Percentiles rank a stretch among this genome's conserved stretches.
Evolutionary conservation across 2,888 invertebrate genomes (phyloP).

Genomic region (Trichacis sp.): DNA sequence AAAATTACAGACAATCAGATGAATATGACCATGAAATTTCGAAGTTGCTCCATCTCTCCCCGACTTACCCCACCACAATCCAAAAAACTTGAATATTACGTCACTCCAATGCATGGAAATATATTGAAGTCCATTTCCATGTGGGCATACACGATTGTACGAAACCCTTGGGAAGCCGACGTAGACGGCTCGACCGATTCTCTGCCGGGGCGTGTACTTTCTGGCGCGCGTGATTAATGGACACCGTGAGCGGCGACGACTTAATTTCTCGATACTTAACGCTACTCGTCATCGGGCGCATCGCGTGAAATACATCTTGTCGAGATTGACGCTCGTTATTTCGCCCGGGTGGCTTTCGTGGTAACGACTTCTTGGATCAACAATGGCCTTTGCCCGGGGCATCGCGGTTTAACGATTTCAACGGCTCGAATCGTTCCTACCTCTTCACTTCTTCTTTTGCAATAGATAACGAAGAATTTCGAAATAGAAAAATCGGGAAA

Average conservation of each 20-base stretch:
- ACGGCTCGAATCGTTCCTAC: background rate
- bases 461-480: background rate
- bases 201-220: slow-evolving; percentile 31
- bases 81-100: too few relatives aligned
- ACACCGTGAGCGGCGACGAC: slow-evolving; percentile 50
- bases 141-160: too few relatives aligned
- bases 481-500: background rate
- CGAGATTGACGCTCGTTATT: slow-evolving; percentile 20
- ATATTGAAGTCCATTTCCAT: too few relatives aligned
- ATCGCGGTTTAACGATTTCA: background rate
- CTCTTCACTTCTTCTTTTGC: background rate
- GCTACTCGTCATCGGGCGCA: slow-evolving; percentile 31
- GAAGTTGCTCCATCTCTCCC: too few relatives aligned
- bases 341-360: slow-evolving; percentile 4
- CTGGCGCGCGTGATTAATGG: slow-evolving; percentile 55
- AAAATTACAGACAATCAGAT: too few relatives aligned
- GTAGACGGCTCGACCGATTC: too few relatives aligned
- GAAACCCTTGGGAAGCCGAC: too few relatives aligned
- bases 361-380: slow-evolving; percentile 15
- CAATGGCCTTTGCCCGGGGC: slow-evolving; percentile 7
- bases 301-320: slow-evolving; percentile 6
- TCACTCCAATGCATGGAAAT: too few relatives aligned
- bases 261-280: slow-evolving; percentile 51
- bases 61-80: too few relatives aligned
- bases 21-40: too few relatives aligned